These are phyloP conservation scores for Saimiri boliviensis DNA, from an alignment of 2,113 vertebrate species.

Conservation along the genomic window DNA sequence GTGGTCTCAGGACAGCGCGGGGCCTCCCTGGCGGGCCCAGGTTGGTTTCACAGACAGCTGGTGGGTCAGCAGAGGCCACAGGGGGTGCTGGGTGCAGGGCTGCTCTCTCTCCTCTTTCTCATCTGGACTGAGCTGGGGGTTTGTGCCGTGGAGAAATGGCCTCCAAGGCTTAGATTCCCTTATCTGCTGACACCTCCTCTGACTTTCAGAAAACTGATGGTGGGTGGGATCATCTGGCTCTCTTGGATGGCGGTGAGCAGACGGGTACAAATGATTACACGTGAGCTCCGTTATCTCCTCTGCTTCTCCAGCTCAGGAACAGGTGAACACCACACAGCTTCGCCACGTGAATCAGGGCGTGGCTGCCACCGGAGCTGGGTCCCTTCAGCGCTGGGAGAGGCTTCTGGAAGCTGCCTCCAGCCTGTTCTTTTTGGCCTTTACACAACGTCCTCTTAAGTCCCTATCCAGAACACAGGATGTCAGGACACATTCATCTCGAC, in stretches of 20 bases:
- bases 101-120: not conserved
- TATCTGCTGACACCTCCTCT: fast-evolving
- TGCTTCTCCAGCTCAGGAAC: not conserved
- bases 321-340: not conserved
- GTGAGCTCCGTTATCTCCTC: not conserved
- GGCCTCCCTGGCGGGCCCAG: not conserved
- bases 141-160: not conserved
- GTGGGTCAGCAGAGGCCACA: fast-evolving
- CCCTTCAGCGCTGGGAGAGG: fast-evolving
- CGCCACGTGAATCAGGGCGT: fast-evolving
- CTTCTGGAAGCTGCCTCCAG: not conserved
- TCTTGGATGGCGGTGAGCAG: fast-evolving
- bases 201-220: not conserved
- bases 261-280: fast-evolving
- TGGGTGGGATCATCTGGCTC: fast-evolving
- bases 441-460: not conserved
- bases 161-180: not conserved
- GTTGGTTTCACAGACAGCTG: too few relatives aligned
- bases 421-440: not conserved
- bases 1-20: too few relatives aligned
- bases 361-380: not conserved
- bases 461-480: too few relatives aligned
- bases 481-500: too few relatives aligned
- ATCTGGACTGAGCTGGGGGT: not conserved
- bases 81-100: fast-evolving